Evolutionary conservation across 2,113 vertebrate species (phyloP).

Genomic region (Cebus imitator): DNA sequence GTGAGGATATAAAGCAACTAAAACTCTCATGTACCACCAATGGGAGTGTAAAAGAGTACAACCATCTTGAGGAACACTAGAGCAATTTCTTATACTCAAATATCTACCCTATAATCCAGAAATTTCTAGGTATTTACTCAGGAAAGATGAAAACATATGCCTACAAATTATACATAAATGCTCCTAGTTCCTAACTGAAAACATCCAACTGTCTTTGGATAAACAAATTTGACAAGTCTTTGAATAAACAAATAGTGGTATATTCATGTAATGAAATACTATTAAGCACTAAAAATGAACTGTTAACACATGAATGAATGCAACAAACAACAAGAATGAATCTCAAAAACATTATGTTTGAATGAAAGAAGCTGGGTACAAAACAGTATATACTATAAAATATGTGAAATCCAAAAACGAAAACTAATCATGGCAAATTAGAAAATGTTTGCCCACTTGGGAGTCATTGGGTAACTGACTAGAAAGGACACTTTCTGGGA

Average conservation of each 20-base stretch:
- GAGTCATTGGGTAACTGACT: neutral
- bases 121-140: neutral
- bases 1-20: neutral
- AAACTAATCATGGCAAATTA: neutral
- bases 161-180: neutral
- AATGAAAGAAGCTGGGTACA: neutral
- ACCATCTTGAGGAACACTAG: neutral
- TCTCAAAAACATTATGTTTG: slow-evolving; percentile 4
- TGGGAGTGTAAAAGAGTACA: neutral
- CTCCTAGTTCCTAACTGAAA: neutral
- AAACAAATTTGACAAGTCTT: slow-evolving; percentile 14
- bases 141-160: neutral
- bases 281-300: neutral
- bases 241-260: neutral
- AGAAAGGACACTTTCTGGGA: neutral
- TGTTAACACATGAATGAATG: neutral
- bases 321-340: neutral
- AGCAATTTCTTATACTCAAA: neutral
- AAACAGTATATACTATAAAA: neutral
- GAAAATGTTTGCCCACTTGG: neutral
- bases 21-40: neutral
- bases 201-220: neutral
- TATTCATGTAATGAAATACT: neutral
- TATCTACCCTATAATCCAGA: neutral
- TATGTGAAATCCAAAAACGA: neutral